Base-by-base conservation (phyloP, 2,888 invertebrate species). In the Chrysolina oricalcia region DNA sequence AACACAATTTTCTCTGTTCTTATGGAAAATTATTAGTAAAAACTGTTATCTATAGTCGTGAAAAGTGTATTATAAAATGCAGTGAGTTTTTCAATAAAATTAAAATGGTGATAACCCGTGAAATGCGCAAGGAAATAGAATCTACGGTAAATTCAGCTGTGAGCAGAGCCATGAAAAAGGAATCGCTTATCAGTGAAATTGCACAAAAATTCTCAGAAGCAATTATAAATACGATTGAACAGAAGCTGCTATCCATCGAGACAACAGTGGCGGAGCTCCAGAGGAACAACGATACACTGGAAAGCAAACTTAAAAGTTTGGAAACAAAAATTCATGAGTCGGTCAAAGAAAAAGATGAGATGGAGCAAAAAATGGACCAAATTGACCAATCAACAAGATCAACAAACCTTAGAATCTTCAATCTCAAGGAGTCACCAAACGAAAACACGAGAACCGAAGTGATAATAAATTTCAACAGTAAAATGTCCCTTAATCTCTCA, bases 401-500 rank as follows among this genome's bases (percentile, higher is more conserved):
- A 40, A 35, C 1, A 27, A 63, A 63, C 19, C 40, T 63, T 15
- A 63, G 63, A 41, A 63, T 63, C 2, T 63, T 63, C 40, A 63
- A 40, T n/a, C 35, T 63, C n/a, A 63, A 40, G 41, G 63, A 40
- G 6, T 35, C 0, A 35, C 40, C 35, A 10, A 63, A 63, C n/a
- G 63, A 40, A 63, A 35, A 63, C 13, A 63, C 35, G 40, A 63
- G 35, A 63, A 13, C 63, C 3, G 63, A 63, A 63, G 63, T 63
- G 15, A 63, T n/a, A 17, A 11, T 1, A 63, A 27, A 41, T 9
- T 11, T 63, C 40, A 63, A 41, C 15, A 35, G 17, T n/a, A 41
- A 35, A 63, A 63, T 63, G 63, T 63, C 63, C 15, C 40, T 63
- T 9, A 40, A 63, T 40, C 63, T 63, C 10, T 35, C 63, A 63